These are phyloP conservation scores for Drosophila demipolita DNA, from an alignment of 2,888 invertebrate species.

Conservation along the genomic window DNA sequence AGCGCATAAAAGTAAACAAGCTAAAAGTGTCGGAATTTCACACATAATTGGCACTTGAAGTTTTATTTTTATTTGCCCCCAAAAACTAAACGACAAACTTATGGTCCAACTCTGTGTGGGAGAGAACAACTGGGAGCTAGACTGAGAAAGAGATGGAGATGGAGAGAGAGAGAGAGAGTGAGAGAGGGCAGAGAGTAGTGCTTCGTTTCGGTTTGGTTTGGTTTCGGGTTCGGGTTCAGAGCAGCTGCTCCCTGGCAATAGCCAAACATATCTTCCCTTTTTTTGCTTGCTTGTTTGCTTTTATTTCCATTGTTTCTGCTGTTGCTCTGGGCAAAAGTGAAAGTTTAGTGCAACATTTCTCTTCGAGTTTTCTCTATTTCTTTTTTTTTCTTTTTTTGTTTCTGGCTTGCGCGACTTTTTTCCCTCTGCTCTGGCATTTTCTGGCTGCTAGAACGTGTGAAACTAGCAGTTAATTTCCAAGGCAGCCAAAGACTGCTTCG, in stretches of 20 bases:
- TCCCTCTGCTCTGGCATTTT: constrained; percentile 26
- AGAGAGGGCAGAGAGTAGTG: constrained; percentile 1
- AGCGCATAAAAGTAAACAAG: constrained; percentile 77
- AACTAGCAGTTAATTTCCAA: constrained; percentile 73
- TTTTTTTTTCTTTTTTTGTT: neutral
- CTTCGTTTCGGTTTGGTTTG: constrained; percentile 23
- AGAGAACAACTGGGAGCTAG: constrained; percentile 3
- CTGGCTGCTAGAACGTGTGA: constrained; percentile 73
- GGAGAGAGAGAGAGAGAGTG: neutral
- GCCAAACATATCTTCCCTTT: constrained; percentile 47
- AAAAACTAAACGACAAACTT: constrained; percentile 75
- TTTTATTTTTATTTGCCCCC: constrained; percentile 71
- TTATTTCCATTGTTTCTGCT: constrained; percentile 47
- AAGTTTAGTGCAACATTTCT: constrained; percentile 77
- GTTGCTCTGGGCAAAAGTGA: constrained; percentile 62
- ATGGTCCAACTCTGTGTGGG: constrained; percentile 59
- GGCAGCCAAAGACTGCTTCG: constrained; percentile 51
- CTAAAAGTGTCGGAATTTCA: constrained; percentile 79
- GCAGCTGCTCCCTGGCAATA: constrained; percentile 64
- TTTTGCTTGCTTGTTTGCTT: constrained; percentile 23
- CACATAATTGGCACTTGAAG: constrained; percentile 80
- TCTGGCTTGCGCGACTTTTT: constrained; percentile 30
- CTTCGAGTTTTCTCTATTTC: constrained; percentile 37
- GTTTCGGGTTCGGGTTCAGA: constrained; percentile 36
- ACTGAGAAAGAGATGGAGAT: neutral